Percentiles rank a stretch among this genome's conserved stretches.
Evolutionary conservation across 2,888 invertebrate genomes (phyloP).

Genomic region (Orthosia cruda): DNA sequence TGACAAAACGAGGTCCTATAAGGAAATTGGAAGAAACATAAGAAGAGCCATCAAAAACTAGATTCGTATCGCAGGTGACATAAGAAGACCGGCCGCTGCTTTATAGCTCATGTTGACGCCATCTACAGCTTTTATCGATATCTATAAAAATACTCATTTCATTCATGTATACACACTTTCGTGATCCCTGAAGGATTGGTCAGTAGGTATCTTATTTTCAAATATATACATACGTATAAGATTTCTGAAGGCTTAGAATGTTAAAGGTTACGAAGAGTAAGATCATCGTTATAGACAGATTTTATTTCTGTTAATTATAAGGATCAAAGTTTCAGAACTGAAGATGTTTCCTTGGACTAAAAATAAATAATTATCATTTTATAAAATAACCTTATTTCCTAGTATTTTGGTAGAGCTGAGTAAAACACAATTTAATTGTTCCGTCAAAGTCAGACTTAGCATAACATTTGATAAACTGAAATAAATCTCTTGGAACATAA

Average conservation of each 20-base stretch:
- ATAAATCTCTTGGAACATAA: conserved; percentile 82
- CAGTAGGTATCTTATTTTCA: background rate
- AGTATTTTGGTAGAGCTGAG: background rate
- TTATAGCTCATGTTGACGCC: background rate
- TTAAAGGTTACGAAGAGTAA: too few species aligned
- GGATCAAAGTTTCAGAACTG: background rate
- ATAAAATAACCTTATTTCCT: conserved; percentile 5
- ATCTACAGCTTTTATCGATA: background rate
- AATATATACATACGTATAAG: background rate
- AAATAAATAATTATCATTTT: background rate
- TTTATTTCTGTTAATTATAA: background rate
- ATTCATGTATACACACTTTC: background rate
- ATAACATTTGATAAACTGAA: conserved; percentile 74
- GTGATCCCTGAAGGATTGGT: background rate
- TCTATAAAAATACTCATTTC: background rate
- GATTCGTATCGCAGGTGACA: too few species aligned
- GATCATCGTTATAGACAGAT: background rate
- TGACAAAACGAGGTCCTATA: background rate
- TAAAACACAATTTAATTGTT: conserved; percentile 70
- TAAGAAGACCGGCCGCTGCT: too few species aligned
- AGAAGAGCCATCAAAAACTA: background rate
- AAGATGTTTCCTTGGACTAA: background rate
- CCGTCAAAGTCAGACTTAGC: conserved; percentile 68
- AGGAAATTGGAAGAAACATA: background rate
- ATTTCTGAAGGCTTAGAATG: background rate